phyloP scores from a whole-genome alignment of 2,113 vertebrate genomes.

The Clarias macrocephalus region DNA sequence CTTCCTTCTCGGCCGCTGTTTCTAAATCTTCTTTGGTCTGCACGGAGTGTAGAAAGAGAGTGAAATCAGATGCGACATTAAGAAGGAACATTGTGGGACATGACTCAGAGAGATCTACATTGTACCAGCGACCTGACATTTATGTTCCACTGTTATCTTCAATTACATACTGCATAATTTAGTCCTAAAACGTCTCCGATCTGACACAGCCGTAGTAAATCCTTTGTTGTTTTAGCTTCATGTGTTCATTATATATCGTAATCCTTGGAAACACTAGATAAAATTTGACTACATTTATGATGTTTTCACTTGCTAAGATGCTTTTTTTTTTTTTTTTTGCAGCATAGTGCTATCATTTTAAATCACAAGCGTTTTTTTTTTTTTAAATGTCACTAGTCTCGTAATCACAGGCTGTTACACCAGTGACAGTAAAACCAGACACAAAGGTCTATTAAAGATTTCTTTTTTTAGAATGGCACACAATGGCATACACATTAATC shows the following conservation, averaged over 20 bases:
- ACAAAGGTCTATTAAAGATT: neutral
- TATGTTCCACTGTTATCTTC: neutral
- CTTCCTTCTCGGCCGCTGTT: conserved; percentile 1
- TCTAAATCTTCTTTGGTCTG: conserved; percentile 57
- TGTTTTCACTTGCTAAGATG: neutral
- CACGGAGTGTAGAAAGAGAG: conserved; percentile 15
- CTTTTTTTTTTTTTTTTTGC: neutral
- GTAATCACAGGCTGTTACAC: neutral
- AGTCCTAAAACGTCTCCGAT: neutral
- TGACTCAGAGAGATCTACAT: neutral
- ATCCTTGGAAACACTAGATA: too few species aligned
- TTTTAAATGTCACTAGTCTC: neutral
- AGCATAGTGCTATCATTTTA: neutral
- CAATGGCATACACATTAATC: neutral
- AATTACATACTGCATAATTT: neutral
- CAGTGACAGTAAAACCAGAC: neutral
- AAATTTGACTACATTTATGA: neutral
- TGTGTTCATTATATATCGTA: neutral
- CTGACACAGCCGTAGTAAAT: neutral
- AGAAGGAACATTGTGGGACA: neutral
- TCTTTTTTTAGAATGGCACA: neutral
- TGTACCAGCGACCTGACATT: neutral
- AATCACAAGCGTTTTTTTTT: neutral
- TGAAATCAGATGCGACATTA: neutral
- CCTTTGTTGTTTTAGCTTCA: neutral